Conservation (phyloP, 2,888 invertebrate genomes). For the Apamea crenata region DNA sequence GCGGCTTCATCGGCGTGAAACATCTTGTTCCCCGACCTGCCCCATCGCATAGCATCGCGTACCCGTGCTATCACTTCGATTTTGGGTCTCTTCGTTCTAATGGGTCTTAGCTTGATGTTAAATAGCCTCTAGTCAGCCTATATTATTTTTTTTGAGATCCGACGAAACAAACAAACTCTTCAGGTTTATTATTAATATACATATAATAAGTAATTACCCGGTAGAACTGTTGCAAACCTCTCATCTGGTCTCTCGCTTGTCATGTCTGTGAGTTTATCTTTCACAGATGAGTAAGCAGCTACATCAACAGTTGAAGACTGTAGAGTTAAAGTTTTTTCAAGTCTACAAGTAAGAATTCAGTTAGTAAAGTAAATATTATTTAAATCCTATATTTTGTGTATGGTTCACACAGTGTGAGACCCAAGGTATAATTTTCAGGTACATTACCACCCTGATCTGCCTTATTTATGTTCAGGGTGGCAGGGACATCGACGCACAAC, state of each 20-base stretch:
- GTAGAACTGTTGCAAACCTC: constrained; percentile 70
- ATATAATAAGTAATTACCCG: constrained; percentile 65
- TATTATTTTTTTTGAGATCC: background rate
- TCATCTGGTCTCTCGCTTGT: constrained; percentile 70
- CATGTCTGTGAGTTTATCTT: constrained; percentile 74
- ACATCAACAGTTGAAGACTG: constrained; percentile 76
- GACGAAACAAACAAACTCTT: no score
- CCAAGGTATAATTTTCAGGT: background rate
- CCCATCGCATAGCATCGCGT: no score
- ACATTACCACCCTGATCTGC: background rate
- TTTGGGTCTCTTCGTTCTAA: no score
- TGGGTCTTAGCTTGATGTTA: no score
- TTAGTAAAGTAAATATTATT: background rate
- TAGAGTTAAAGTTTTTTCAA: constrained; percentile 73
- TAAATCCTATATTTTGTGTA: background rate
- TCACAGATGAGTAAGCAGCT: constrained; percentile 72
- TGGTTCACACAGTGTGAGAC: background rate
- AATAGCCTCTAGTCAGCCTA: background rate
- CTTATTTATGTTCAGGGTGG: background rate
- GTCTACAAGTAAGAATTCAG: constrained; percentile 65
- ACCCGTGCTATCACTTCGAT: no score
- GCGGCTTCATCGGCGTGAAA: no score
- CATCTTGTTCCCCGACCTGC: no score
- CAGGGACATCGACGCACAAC: no score
- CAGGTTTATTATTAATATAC: background rate